A percentile compares a stretch with the other conserved stretches of the same genome.
phyloP scores from a whole-genome alignment of 2,888 invertebrate species.

The Laothoe populi region DNA sequence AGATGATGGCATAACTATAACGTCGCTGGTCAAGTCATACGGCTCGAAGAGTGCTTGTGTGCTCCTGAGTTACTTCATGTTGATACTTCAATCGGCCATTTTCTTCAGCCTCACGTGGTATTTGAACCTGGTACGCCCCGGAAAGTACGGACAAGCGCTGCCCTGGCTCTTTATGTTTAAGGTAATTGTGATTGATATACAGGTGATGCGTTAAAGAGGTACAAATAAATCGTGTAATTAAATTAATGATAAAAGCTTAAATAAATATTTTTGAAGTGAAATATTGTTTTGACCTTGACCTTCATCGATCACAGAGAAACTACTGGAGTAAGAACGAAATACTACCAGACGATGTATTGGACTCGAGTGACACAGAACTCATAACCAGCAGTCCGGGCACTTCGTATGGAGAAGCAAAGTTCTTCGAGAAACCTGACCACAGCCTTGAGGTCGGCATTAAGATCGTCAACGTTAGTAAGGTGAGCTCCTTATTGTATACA shows the following conservation, averaged over 20 bases:
- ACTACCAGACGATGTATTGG: slow-evolving; percentile 39
- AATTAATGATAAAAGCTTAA: too few species aligned
- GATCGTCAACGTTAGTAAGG: slow-evolving; percentile 67
- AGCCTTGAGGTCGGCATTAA: slow-evolving; percentile 61
- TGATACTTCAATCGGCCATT: slow-evolving; percentile 63
- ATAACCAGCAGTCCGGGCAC: slow-evolving; percentile 24
- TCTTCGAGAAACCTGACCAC: slow-evolving; percentile 51
- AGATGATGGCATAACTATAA: slow-evolving; percentile 48
- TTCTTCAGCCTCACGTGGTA: slow-evolving; percentile 52
- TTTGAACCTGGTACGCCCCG: slow-evolving; percentile 77
- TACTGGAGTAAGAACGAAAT: slow-evolving; percentile 60
- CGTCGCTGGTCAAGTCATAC: slow-evolving; percentile 40
- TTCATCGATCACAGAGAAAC: slow-evolving; percentile 43
- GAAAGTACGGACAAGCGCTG: slow-evolving; percentile 87
- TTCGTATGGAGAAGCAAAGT: slow-evolving; percentile 36
- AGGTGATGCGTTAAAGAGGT: too few species aligned
- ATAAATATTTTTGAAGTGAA: too few species aligned
- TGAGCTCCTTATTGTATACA: slow-evolving; percentile 37
- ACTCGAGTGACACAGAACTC: slow-evolving; percentile 44
- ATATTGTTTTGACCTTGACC: too few species aligned
- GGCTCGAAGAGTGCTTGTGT: slow-evolving; percentile 30
- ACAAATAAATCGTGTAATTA: too few species aligned
- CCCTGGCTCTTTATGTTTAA: slow-evolving; percentile 86
- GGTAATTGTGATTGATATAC: too few species aligned
- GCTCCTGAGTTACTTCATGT: slow-evolving; percentile 35